These are phyloP conservation scores for Carpatolechia fugitivella DNA, from an alignment of 2,888 invertebrate genomes.

Conservation along the genomic window DNA sequence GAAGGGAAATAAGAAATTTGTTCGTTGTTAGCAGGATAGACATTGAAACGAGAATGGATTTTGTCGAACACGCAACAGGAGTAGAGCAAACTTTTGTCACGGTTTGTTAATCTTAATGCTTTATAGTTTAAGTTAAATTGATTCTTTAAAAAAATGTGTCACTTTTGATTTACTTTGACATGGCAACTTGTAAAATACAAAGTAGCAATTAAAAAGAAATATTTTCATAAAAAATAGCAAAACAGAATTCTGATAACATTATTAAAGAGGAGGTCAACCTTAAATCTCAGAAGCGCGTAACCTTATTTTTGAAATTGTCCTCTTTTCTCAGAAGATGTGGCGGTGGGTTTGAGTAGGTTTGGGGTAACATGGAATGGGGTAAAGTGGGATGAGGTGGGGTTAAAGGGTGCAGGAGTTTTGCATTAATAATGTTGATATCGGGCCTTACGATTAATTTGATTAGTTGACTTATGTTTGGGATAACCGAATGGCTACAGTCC, in stretches of 20 bases:
- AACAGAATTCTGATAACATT: neutral
- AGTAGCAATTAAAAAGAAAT: too few species aligned
- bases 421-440: slow-evolving; percentile 79
- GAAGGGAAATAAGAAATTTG: slow-evolving; percentile 31
- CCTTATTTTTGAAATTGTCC: slow-evolving; percentile 43
- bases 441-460: slow-evolving; percentile 75
- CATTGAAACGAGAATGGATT: slow-evolving; percentile 59
- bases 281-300: slow-evolving; percentile 26
- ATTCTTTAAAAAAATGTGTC: slow-evolving; percentile 23
- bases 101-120: slow-evolving; percentile 68
- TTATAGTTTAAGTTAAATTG: slow-evolving; percentile 55
- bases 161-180: neutral
- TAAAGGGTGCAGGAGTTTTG: slow-evolving; percentile 56
- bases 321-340: slow-evolving; percentile 51
- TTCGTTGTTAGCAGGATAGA: slow-evolving; percentile 29
- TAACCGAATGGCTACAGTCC: slow-evolving; percentile 33
- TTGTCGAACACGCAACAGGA: slow-evolving; percentile 69
- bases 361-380: slow-evolving; percentile 14
- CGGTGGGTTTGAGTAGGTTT: slow-evolving; percentile 27
- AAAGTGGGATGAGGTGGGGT: slow-evolving; percentile 33
- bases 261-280: slow-evolving; percentile 6
- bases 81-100: slow-evolving; percentile 69
- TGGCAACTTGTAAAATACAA: neutral
- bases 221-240: neutral
- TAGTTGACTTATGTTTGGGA: slow-evolving; percentile 63